Conservation (phyloP, 1,140 invertebrate genomes). For the Acromyrmex charruanus region DNA sequence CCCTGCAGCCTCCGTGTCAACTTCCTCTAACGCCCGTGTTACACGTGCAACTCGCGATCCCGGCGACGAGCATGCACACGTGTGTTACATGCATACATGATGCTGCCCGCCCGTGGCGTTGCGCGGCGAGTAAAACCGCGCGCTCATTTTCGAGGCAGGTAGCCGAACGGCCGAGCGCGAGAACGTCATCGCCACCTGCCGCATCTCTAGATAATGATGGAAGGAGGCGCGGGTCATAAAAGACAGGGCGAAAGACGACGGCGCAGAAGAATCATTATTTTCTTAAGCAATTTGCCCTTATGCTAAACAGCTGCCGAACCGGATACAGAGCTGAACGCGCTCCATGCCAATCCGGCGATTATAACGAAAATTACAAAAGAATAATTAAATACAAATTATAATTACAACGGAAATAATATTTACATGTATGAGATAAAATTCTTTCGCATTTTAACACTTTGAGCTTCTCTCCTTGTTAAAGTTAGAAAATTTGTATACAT, state of each 20-base stretch:
- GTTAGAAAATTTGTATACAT: neutral
- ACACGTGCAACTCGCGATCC: constrained; percentile 32
- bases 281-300: constrained; percentile 77
- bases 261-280: constrained; percentile 72
- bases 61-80: neutral
- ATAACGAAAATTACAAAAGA: neutral
- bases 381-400: neutral
- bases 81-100: constrained; percentile 24
- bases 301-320: constrained; percentile 77
- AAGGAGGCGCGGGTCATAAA: constrained; percentile 43
- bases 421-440: neutral
- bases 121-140: constrained; percentile 3
- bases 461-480: neutral
- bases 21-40: constrained; percentile 28
- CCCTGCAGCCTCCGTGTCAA: neutral
- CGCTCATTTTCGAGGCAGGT: constrained; percentile 62
- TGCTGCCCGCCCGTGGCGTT: constrained; percentile 25
- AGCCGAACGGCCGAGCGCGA: constrained; percentile 21
- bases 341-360: constrained; percentile 8
- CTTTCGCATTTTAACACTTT: neutral
- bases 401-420: neutral
- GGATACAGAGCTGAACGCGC: constrained; percentile 12
- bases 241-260: constrained; percentile 27
- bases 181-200: constrained; percentile 76
- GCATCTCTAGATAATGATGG: constrained; percentile 59